Evolutionary conservation across 2,888 invertebrate species (phyloP).

Genomic region (Steinernema scapterisci): DNA sequence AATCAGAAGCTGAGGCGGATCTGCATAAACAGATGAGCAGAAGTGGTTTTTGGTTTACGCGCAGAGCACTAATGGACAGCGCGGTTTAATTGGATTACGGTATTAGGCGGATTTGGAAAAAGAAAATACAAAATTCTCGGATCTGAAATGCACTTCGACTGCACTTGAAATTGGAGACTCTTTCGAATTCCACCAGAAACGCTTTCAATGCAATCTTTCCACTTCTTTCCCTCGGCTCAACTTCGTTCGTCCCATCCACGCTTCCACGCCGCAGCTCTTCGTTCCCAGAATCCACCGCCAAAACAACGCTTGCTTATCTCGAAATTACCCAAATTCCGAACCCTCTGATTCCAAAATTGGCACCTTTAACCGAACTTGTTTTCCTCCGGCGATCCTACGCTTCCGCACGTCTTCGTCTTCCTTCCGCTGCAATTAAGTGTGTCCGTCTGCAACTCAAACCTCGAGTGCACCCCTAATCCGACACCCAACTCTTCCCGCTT

Average conservation of each 20-base stretch:
- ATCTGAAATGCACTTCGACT: too few relatives aligned
- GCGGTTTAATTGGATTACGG: conserved; percentile 1
- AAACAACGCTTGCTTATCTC: too few relatives aligned
- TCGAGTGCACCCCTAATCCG: neutral
- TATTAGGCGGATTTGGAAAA: neutral
- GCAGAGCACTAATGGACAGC: neutral
- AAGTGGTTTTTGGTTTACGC: conserved; percentile 1
- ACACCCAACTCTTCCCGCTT: neutral
- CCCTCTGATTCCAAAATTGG: neutral
- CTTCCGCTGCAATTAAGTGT: neutral
- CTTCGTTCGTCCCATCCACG: too few relatives aligned
- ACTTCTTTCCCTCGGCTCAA: too few relatives aligned
- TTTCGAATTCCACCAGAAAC: too few relatives aligned
- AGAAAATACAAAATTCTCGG: too few relatives aligned
- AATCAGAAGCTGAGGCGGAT: neutral
- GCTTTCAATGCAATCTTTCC: too few relatives aligned
- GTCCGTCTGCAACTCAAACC: neutral
- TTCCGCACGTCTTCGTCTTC: neutral
- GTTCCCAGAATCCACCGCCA: too few relatives aligned
- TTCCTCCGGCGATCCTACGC: neutral
- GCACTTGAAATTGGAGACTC: too few relatives aligned
- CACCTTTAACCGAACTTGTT: neutral
- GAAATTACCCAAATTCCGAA: too few relatives aligned
- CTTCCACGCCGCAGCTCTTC: too few relatives aligned
- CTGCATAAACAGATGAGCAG: neutral